A percentile compares a stretch with the other conserved stretches of the same genome.
Conservation (phyloP, 2,113 vertebrate species). For the Pteropus alecto region DNA sequence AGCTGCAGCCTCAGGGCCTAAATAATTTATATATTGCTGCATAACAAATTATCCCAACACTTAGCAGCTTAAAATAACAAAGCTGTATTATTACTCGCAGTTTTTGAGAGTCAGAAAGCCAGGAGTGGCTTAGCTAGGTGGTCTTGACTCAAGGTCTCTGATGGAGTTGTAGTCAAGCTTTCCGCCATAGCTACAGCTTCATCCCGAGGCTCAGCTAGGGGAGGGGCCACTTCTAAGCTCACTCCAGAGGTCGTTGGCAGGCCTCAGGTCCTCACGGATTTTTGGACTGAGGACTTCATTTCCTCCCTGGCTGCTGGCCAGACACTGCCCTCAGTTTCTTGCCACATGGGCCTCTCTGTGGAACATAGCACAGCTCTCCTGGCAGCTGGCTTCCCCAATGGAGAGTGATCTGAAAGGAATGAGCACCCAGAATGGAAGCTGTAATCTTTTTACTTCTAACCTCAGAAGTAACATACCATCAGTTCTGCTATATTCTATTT, state of each 20-base stretch:
- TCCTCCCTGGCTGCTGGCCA: not conserved
- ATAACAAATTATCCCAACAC: not conserved
- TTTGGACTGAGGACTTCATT: not conserved
- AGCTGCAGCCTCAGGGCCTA: not conserved
- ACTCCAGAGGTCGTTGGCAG: not conserved
- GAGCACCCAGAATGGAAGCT: constrained; percentile 3
- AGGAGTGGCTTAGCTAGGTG: not conserved
- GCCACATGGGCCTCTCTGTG: not conserved
- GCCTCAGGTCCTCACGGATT: not conserved
- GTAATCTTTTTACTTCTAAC: not conserved
- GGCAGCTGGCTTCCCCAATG: not conserved
- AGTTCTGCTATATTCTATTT: not conserved
- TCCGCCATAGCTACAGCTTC: not conserved
- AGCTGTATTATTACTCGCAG: not conserved
- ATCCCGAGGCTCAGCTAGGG: not conserved
- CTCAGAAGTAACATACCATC: not conserved
- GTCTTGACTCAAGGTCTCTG: not conserved
- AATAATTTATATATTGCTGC: not conserved
- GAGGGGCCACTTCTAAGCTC: not conserved
- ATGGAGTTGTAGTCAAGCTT: not conserved
- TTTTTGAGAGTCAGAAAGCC: not conserved
- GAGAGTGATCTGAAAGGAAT: not conserved
- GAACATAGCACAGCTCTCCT: not conserved
- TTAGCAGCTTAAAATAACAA: not conserved
- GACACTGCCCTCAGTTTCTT: not conserved